Evolutionary conservation across 2,113 vertebrate genomes (phyloP), one percentile per base, ranked within the genome.

Genomic region (Oreochromis tanganicae): DNA sequence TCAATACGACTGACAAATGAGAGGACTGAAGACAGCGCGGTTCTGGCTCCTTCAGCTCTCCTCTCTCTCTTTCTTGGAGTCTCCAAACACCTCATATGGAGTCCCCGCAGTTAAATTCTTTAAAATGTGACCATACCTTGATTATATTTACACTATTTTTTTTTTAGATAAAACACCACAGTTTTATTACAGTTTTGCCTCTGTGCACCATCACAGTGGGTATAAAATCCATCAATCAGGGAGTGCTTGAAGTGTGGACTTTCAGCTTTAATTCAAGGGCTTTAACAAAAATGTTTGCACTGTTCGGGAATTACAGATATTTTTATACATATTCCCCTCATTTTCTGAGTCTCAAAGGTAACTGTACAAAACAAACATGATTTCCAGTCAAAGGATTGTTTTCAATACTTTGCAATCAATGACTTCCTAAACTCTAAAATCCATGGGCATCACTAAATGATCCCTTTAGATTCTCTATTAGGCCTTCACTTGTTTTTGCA

Each of bases 1-100:
- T 93, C 94, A 90, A 94, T 93, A 88, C 75, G 17, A 81, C 24
- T 89, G 91, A 86, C 87, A 83, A 85, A 83, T 52, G 61, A 87
- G 61, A 57, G 50, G 82, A 81, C 56, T 73, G 56, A 66, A 86
- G 81, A 29, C 27, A 41, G 36, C 3, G 4, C 13, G 57, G 43
- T 86, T 83, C 80, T 29, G 63, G 91, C 85, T 88, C 84, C 68
- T 54, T 90, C 91, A 87, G 85, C 89, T 82, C 68, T 80, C 29
- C 13, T 59, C 21, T 61, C 63, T 61, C 57, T 55, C 54, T 54
- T 71, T 48, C 56, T 79, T 32, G 17, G 43, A 59, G 79, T 80
- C 56, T 73, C 54, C 80, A 73, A 43, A 83, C 48, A 83, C 86
- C 82, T 89, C 80, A 90, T 78, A 81, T 27, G 46, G 34, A 81